Evolutionary conservation across 2,113 vertebrate genomes (phyloP), one percentile per base, ranked within the genome.

Genomic region (Myotis brandtii): DNA sequence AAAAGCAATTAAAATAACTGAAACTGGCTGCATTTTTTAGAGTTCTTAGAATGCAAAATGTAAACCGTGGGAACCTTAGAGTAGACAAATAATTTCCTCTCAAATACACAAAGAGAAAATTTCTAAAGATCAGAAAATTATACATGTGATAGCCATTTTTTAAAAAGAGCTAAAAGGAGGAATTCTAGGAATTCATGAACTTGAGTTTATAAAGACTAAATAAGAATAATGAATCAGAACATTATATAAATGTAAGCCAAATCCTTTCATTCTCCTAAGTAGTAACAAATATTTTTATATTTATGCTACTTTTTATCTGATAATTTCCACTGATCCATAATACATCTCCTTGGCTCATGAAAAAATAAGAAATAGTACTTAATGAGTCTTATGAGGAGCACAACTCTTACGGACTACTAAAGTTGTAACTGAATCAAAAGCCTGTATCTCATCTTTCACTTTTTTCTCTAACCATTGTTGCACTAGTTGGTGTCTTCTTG

Each of bases 311-410:
- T 95, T 96, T 86, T 56, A 62, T 40, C 46, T 77, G 46, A 66
- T 81, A 34, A 75, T 82, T 89, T 92, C 43, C 86, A 48, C 3
- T 77, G 43, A 82, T 75, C 10, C 67, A 59, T 40, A 88, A 12
- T 93, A 23, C 43, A 50, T 46, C 43, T 25, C 82, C 21, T 72
- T 92, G 75, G 9, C 27, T 95, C 50, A 66, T 70, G 23, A 80
- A 89, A 95, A 89, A 90, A 64, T 70, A 93, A 91, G 32, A 13
- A 92, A 79, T n/a, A 59, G 23, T 52, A 88, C 25, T 93, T 89
- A 93, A 34, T 83, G 56, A 89, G 43, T 85, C 23, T 86, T 85
- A 56, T 2, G 3, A 89, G 13, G 93, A 91, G 56, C 75, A 50
- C 81, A 91, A 88, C 9, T 81, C 46, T 64, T 10, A 90, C 13